Evolutionary conservation across 2,113 vertebrate species (phyloP).

Genomic region (Apteryx mantelli): DNA sequence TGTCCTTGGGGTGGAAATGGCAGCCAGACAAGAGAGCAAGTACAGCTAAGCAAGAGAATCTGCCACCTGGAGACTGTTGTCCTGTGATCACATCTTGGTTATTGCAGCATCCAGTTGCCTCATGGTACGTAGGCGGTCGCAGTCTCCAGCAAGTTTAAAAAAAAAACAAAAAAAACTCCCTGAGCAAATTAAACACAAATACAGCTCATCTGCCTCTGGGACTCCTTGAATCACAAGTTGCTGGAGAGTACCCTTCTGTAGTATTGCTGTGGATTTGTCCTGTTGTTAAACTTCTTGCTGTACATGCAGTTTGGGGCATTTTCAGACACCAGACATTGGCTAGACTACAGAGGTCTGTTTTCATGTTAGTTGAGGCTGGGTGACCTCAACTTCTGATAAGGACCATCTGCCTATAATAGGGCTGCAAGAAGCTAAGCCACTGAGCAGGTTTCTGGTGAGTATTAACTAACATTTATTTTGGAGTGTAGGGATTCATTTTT

Average conservation of each 20-base stretch:
- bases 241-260: not conserved
- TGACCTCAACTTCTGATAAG: not conserved
- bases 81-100: not conserved
- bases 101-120: not conserved
- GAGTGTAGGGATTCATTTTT: not conserved
- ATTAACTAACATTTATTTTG: not conserved
- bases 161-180: not conserved
- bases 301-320: not conserved
- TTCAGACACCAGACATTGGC: not conserved
- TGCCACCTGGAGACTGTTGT: not conserved
- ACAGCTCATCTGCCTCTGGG: not conserved
- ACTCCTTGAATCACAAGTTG: not conserved
- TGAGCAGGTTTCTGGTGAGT: not conserved
- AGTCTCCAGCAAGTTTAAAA: not conserved
- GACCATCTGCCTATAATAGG: not conserved
- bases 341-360: not conserved
- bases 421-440: not conserved
- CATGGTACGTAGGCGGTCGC: not conserved
- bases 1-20: accelerated
- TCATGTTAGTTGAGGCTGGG: not conserved
- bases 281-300: not conserved
- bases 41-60: not conserved
- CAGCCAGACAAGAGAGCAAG: not conserved
- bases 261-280: not conserved
- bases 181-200: not conserved